Conservation (phyloP, 2,113 vertebrate species). For the Erinaceus europaeus region DNA sequence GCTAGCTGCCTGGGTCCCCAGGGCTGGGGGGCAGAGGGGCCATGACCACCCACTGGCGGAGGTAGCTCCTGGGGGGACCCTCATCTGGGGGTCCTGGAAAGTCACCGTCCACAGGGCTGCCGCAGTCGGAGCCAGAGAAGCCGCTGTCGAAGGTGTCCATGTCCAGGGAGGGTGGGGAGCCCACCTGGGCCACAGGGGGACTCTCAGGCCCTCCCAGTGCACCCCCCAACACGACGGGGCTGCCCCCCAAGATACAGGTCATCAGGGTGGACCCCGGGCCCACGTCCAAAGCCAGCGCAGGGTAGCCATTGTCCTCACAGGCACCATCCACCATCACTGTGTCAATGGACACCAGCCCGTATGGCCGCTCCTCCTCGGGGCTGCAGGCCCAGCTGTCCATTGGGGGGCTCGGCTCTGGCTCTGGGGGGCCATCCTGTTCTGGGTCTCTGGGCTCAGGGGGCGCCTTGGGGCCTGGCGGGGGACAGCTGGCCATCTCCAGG, state of each 20-base stretch:
- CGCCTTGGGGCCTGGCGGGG: background rate
- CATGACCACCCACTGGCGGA: conserved; percentile 92
- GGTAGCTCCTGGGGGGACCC: conserved; percentile 87
- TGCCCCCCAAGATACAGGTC: conserved; percentile 63
- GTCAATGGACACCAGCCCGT: conserved; percentile 87
- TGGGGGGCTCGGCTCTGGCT: background rate
- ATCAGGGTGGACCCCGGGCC: conserved; percentile 45
- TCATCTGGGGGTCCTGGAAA: conserved; percentile 72
- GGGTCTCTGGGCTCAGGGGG: too few relatives aligned
- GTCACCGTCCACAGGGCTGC: conserved; percentile 87
- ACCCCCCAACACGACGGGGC: background rate
- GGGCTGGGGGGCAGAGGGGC: conserved; percentile 52
- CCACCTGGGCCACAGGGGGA: conserved; percentile 50
- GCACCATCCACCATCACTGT: conserved; percentile 86
- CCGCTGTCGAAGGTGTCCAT: conserved; percentile 96
- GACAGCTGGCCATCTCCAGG: conserved; percentile 69
- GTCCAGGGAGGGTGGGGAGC: conserved; percentile 88
- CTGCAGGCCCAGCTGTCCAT: conserved; percentile 31
- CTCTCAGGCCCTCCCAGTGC: conserved; percentile 43
- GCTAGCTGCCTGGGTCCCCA: too few relatives aligned
- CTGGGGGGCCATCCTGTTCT: too few relatives aligned
- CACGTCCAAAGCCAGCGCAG: conserved; percentile 73
- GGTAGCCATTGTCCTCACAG: conserved; percentile 73
- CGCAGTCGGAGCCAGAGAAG: conserved; percentile 90
- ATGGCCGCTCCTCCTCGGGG: conserved; percentile 74